A percentile compares a stretch with the other conserved stretches of the same genome.
These are phyloP conservation scores for Hypercompe scribonia DNA, from an alignment of 2,888 invertebrate species.

Conservation along the genomic window DNA sequence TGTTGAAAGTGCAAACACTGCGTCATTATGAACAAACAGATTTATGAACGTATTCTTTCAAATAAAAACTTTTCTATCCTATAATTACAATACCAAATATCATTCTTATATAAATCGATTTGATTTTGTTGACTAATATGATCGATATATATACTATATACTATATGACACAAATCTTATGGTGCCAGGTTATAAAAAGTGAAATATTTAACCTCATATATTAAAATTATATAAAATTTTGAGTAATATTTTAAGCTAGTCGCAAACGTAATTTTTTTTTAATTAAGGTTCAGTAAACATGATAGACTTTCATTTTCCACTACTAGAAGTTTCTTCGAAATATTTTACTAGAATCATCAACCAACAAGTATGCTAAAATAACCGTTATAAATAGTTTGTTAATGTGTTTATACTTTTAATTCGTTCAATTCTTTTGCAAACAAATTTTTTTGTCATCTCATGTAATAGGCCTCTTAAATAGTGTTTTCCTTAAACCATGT, in stretches of 20 bases:
- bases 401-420: background rate
- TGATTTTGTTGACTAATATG: too few relatives aligned
- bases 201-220: too few relatives aligned
- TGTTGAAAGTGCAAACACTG: background rate
- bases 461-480: background rate
- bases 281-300: background rate
- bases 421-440: background rate
- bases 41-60: too few relatives aligned
- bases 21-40: background rate
- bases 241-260: background rate
- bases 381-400: background rate
- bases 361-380: background rate
- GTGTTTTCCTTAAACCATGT: background rate
- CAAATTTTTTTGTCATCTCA: background rate
- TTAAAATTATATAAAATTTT: background rate
- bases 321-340: background rate
- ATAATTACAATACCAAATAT: background rate
- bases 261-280: background rate
- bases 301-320: background rate
- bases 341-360: background rate
- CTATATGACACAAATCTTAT: too few relatives aligned
- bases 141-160: too few relatives aligned
- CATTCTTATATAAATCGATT: too few relatives aligned
- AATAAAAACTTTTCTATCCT: background rate
- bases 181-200: too few relatives aligned